A percentile compares a stretch with the other conserved stretches of the same genome.
Evolutionary conservation across 1,140 invertebrate species (phyloP).

Genomic region (Drosophila auraria): DNA sequence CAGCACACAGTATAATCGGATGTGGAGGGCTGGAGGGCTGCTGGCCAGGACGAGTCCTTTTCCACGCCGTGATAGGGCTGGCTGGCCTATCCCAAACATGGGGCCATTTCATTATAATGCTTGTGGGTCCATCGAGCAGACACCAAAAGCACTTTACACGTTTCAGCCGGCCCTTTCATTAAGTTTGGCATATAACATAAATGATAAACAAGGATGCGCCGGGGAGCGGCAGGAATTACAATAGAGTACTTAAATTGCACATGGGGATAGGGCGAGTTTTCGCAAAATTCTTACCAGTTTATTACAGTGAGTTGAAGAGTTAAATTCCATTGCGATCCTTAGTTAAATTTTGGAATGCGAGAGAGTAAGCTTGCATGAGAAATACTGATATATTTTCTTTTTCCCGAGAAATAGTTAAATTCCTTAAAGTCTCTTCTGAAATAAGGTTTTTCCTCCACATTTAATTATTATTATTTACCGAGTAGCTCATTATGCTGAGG

Average conservation of each 20-base stretch:
- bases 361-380: not conserved
- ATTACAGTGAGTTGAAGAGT: slow-evolving; percentile 24
- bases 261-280: not conserved
- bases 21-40: not conserved
- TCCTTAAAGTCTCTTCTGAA: not conserved
- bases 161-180: slow-evolving; percentile 67
- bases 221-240: slow-evolving; percentile 17
- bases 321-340: slow-evolving; percentile 4
- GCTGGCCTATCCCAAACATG: slow-evolving; percentile 38
- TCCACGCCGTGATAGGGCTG: slow-evolving; percentile 8
- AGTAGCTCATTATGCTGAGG: slow-evolving; percentile 61
- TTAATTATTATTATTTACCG: slow-evolving; percentile 49
- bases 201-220: slow-evolving; percentile 25
- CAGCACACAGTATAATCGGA: slow-evolving; percentile 32
- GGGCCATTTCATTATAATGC: slow-evolving; percentile 72
- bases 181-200: slow-evolving; percentile 71
- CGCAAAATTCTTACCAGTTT: slow-evolving; percentile 20
- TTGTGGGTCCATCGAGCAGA: slow-evolving; percentile 61
- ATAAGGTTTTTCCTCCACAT: not conserved
- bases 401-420: not conserved
- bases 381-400: not conserved
- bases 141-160: slow-evolving; percentile 77
- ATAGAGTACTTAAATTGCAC: slow-evolving; percentile 38
- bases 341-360: not conserved
- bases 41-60: slow-evolving; percentile 8